Evolutionary conservation across 2,797 vertebrate species (phyloP).

Genomic region (Capromys pilorides): DNA sequence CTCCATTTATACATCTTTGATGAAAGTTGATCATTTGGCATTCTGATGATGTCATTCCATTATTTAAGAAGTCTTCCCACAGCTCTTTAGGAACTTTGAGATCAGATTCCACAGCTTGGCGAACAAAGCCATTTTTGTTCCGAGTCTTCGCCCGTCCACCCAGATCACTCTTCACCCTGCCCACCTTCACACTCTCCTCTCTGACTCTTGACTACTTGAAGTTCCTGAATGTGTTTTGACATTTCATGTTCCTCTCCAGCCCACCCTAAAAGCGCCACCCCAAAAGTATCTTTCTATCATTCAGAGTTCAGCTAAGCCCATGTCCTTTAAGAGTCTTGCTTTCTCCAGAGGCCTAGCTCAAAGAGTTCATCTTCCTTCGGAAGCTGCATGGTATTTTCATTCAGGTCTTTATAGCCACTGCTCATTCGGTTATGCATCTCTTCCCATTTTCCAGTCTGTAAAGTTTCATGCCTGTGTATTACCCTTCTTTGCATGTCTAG

Average conservation of each 20-base stretch:
- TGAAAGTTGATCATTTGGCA: slow-evolving; percentile 14
- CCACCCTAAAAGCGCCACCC: not conserved
- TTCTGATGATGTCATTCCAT: not conserved
- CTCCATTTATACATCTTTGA: not conserved
- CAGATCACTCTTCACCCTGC: not conserved
- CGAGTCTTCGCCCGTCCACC: not conserved
- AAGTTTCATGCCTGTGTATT: not conserved
- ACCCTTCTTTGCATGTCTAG: not conserved
- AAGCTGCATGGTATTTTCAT: no score
- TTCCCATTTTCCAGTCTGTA: not conserved
- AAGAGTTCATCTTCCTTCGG: not conserved
- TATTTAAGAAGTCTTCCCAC: not conserved
- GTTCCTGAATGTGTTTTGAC: not conserved
- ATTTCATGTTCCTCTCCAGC: not conserved
- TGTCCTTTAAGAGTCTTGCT: not conserved
- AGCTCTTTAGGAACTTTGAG: not conserved
- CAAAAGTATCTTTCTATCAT: not conserved
- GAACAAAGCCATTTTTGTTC: not conserved
- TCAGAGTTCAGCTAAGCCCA: not conserved
- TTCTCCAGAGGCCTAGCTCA: not conserved
- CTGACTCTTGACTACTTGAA: not conserved
- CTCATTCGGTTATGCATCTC: not conserved
- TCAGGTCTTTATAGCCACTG: not conserved
- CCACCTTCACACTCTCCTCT: not conserved
- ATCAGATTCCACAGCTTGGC: not conserved